phyloP scores from a whole-genome alignment of 2,113 vertebrate species.

The Columba janthina region DNA sequence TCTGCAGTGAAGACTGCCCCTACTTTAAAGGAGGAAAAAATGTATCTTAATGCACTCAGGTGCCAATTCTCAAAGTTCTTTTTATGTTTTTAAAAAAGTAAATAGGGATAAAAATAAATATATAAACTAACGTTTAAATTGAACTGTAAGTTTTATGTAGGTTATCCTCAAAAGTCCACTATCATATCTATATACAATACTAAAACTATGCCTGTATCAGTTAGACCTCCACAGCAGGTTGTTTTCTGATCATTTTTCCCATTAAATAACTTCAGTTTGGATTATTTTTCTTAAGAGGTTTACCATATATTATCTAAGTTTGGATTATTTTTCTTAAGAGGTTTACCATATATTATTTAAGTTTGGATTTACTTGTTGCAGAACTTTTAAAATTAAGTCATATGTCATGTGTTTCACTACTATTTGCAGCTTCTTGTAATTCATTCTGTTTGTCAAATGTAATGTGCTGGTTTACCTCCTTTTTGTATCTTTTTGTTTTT shows the following conservation, averaged over 20 bases:
- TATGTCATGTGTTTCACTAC: background rate
- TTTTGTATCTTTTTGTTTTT: background rate
- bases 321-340: background rate
- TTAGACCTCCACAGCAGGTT: background rate
- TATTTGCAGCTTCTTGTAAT: background rate
- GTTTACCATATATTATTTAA: background rate
- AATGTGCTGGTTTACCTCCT: background rate
- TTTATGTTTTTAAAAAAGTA: background rate
- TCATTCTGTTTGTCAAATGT: background rate
- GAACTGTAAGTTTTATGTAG: background rate
- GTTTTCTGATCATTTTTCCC: background rate
- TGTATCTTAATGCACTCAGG: background rate
- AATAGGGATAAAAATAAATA: background rate
- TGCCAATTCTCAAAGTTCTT: background rate
- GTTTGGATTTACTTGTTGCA: background rate
- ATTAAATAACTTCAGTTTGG: background rate
- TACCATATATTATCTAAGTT: background rate
- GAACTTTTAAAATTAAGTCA: background rate
- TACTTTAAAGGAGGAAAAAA: background rate
- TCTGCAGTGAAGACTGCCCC: background rate
- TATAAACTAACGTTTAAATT: background rate
- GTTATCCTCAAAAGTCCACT: background rate
- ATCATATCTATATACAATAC: background rate
- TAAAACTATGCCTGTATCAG: background rate
- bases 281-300: background rate